A percentile compares a stretch with the other conserved stretches of the same genome.
Conservation (phyloP, 2,113 vertebrate genomes). For the Diphyllodes magnificus region DNA sequence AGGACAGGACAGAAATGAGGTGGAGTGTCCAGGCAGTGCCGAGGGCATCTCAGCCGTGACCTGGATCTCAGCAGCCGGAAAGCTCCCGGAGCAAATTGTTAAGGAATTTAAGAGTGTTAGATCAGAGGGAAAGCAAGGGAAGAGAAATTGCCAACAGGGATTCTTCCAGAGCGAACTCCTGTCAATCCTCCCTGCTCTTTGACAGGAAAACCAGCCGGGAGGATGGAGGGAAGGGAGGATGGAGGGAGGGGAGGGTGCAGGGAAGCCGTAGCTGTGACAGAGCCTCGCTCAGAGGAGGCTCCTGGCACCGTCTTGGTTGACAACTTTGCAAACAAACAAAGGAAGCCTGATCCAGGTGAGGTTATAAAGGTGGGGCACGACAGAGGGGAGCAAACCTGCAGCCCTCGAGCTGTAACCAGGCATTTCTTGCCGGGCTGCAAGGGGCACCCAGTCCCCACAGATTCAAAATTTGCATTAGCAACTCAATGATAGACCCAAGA, state of each 20-base stretch:
- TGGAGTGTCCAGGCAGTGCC: not conserved
- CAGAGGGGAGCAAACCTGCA: not conserved
- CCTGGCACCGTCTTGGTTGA: not conserved
- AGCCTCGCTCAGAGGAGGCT: not conserved
- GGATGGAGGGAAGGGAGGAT: not conserved
- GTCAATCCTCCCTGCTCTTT: not conserved
- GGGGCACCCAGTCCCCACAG: rapidly evolving
- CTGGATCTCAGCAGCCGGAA: not conserved
- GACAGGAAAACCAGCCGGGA: not conserved
- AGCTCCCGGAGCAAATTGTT: not conserved
- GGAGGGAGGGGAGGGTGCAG: not conserved
- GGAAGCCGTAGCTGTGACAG: not conserved
- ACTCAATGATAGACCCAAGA: not conserved
- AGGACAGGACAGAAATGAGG: not conserved
- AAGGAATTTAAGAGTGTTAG: not conserved
- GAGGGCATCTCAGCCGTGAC: not conserved
- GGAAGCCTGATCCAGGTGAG: not conserved
- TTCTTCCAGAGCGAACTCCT: not conserved
- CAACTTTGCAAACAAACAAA: not conserved
- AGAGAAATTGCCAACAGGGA: not conserved
- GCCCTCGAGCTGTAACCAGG: not conserved
- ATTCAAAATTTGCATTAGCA: not conserved
- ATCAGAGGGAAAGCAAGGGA: not conserved
- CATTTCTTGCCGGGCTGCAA: not conserved
- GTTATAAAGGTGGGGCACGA: not conserved